Evolutionary conservation across 1,140 invertebrate genomes (phyloP).

Genomic region (Gonioctena quinquepunctata): DNA sequence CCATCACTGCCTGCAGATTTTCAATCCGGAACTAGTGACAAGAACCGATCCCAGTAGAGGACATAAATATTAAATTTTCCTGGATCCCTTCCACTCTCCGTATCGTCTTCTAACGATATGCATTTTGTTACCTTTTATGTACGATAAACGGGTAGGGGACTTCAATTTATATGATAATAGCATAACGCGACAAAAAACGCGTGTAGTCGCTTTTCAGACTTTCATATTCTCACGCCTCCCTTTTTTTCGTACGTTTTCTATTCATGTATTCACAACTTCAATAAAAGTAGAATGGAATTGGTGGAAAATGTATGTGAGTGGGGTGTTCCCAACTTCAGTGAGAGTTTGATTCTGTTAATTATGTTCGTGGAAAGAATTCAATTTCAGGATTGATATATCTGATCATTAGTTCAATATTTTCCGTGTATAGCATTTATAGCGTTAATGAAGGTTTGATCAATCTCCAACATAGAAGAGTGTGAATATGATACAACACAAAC

Average conservation of each 20-base stretch:
- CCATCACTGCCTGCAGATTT: too few species aligned
- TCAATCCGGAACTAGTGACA: too few species aligned
- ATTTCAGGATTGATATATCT: too few species aligned
- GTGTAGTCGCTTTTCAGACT: slow-evolving; percentile 1
- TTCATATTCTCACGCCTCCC: background rate
- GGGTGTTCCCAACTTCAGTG: background rate
- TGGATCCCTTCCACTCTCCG: too few species aligned
- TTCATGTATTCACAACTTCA: background rate
- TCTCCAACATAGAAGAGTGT: too few species aligned
- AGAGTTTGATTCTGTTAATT: background rate
- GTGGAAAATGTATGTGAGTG: background rate
- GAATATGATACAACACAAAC: too few species aligned
- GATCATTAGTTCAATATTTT: too few species aligned
- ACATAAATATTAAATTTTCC: too few species aligned
- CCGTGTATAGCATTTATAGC: too few species aligned
- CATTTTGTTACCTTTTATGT: background rate
- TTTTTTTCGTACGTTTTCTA: background rate
- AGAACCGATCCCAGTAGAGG: too few species aligned
- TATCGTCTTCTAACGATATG: background rate
- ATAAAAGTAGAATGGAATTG: background rate
- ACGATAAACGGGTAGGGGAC: background rate
- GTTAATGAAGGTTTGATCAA: too few species aligned
- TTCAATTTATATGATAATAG: slow-evolving; percentile 15
- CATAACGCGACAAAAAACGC: background rate
- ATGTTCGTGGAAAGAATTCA: too few species aligned